These are phyloP conservation scores for Lasius fuliginosus DNA, from an alignment of 2,888 invertebrate species.

Conservation along the genomic window DNA sequence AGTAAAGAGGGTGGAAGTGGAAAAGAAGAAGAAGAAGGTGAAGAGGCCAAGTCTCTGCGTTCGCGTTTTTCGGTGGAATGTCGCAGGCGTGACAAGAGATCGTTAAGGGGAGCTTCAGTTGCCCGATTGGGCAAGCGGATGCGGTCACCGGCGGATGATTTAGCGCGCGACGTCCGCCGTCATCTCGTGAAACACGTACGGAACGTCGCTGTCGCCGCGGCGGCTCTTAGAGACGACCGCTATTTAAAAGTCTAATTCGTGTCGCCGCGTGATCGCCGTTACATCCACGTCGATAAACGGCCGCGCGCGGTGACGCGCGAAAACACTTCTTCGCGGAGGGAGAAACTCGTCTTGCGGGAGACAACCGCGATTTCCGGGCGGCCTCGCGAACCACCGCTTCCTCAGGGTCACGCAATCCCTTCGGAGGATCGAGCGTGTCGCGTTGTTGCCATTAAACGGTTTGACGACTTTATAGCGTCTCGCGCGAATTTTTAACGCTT, in stretches of 20 bases:
- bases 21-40: conserved; percentile 29
- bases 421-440: conserved; percentile 25
- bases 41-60: conserved; percentile 35
- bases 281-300: conserved; percentile 69
- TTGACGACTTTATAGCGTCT: conserved; percentile 52
- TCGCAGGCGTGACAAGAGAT: conserved; percentile 81
- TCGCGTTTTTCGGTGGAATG: conserved; percentile 77
- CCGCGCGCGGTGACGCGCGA: background rate
- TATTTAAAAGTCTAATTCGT: conserved; percentile 80
- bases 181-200: conserved; percentile 79
- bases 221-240: conserved; percentile 29
- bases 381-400: conserved; percentile 35
- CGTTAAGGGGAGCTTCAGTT: conserved; percentile 75
- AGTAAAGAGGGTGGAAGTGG: background rate
- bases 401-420: conserved; percentile 52
- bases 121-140: conserved; percentile 83
- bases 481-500: conserved; percentile 51
- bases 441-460: conserved; percentile 42
- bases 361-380: conserved; percentile 48
- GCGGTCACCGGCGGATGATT: conserved; percentile 82
- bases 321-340: conserved; percentile 10
- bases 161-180: conserved; percentile 78
- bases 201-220: conserved; percentile 43
- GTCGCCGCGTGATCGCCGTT: conserved; percentile 71
- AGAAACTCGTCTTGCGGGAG: conserved; percentile 51